Conservation (phyloP, 2,888 invertebrate species). For the Bugula neritina region DNA sequence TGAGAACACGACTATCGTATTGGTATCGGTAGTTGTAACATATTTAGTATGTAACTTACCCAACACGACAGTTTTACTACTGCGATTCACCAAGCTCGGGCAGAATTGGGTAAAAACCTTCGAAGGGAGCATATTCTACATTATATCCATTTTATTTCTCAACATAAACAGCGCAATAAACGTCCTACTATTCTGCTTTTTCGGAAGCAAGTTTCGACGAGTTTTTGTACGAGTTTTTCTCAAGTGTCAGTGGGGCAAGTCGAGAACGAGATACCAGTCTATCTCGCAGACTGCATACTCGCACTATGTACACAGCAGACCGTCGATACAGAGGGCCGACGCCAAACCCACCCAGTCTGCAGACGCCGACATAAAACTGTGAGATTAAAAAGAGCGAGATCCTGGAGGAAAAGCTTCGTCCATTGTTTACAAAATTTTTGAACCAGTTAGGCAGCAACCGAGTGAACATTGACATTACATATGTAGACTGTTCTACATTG, state of each 20-base stretch:
- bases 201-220: constrained; percentile 46
- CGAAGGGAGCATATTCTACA: constrained; percentile 31
- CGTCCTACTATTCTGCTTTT: constrained; percentile 46
- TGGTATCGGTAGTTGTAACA: constrained; percentile 87
- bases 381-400: background rate
- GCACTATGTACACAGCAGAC: background rate
- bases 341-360: background rate
- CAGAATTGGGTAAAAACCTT: background rate
- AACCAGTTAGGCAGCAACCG: no score
- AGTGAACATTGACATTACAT: no score
- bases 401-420: no score
- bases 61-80: constrained; percentile 47
- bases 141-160: constrained; percentile 42
- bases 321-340: background rate
- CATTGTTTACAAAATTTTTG: no score
- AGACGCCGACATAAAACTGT: background rate
- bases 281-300: background rate
- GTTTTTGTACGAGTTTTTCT: constrained; percentile 34
- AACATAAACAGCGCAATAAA: constrained; percentile 47
- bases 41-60: constrained; percentile 79
- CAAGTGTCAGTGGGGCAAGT: background rate
- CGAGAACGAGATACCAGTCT: background rate
- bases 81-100: constrained; percentile 27
- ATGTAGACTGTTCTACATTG: no score
- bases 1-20: constrained; percentile 91